Evolutionary conservation across 2,113 vertebrate species (phyloP).

Genomic region (Eleginops maclovinus): DNA sequence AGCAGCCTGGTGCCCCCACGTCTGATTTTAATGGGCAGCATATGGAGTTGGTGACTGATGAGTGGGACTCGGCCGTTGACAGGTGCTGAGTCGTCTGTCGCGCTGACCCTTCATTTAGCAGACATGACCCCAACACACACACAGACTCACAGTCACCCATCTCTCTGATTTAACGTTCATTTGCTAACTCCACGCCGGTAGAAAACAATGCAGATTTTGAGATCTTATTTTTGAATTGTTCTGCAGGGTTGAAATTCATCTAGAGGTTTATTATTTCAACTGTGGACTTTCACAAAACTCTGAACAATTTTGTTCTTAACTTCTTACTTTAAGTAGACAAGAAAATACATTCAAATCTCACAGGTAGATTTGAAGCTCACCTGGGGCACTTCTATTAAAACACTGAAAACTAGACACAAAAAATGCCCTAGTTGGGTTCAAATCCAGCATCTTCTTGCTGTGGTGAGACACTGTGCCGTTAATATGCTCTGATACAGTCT

Average conservation of each 20-base stretch:
- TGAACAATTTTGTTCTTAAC: background rate
- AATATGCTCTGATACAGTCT: no score
- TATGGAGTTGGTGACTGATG: constrained; percentile 83
- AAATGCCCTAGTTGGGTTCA: background rate
- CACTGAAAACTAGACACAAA: background rate
- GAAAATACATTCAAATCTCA: background rate
- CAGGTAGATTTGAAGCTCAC: background rate
- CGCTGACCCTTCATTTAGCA: constrained; percentile 63
- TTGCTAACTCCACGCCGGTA: background rate
- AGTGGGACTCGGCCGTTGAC: constrained; percentile 69
- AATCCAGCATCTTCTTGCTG: background rate
- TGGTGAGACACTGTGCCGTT: background rate
- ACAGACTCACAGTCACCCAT: constrained; percentile 5
- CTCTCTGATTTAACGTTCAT: constrained; percentile 15
- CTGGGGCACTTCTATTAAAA: background rate
- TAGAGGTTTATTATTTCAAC: background rate
- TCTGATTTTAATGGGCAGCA: constrained; percentile 85
- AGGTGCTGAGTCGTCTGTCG: constrained; percentile 79
- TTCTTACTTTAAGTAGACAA: background rate
- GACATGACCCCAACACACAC: constrained; percentile 41
- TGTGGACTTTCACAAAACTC: background rate
- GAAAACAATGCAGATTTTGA: background rate
- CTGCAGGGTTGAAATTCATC: background rate
- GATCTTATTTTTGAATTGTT: background rate
- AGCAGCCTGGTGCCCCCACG: constrained; percentile 68